Evolutionary conservation across 2,888 invertebrate genomes (phyloP).

Genomic region (Rhagonycha lutea): DNA sequence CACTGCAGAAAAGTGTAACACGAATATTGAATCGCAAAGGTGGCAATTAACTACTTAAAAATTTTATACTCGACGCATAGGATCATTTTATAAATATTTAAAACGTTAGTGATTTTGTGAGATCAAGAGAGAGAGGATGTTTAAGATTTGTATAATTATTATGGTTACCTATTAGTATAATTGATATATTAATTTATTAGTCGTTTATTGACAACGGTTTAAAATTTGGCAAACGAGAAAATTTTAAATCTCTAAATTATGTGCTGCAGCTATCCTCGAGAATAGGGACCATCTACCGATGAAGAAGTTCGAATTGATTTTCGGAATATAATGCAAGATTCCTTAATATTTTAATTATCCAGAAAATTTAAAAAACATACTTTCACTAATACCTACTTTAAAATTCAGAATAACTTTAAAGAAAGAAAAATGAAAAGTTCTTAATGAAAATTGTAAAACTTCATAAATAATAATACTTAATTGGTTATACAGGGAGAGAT

Average conservation of each 20-base stretch:
- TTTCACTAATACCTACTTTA: too few relatives aligned
- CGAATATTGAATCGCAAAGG: constrained; percentile 66
- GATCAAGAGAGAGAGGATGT: neutral
- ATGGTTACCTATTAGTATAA: neutral
- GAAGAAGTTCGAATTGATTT: neutral
- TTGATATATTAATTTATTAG: neutral
- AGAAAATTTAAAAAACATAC: neutral
- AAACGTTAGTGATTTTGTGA: neutral
- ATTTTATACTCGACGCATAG: neutral
- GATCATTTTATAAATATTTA: neutral
- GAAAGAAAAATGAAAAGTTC: neutral
- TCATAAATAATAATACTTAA: too few relatives aligned
- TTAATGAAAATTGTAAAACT: neutral
- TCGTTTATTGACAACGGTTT: neutral
- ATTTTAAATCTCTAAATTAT: neutral
- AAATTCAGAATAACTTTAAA: neutral
- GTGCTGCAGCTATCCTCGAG: neutral
- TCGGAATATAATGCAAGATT: too few relatives aligned
- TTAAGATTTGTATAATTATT: neutral
- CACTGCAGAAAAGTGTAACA: constrained; percentile 72
- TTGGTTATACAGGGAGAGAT: neutral
- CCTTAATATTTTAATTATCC: too few relatives aligned
- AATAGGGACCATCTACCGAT: neutral
- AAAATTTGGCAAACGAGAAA: neutral
- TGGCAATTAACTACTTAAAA: constrained; percentile 61